Base-by-base conservation (phyloP, 1,140 invertebrate genomes). In the Ceratosolen solmsi region DNA sequence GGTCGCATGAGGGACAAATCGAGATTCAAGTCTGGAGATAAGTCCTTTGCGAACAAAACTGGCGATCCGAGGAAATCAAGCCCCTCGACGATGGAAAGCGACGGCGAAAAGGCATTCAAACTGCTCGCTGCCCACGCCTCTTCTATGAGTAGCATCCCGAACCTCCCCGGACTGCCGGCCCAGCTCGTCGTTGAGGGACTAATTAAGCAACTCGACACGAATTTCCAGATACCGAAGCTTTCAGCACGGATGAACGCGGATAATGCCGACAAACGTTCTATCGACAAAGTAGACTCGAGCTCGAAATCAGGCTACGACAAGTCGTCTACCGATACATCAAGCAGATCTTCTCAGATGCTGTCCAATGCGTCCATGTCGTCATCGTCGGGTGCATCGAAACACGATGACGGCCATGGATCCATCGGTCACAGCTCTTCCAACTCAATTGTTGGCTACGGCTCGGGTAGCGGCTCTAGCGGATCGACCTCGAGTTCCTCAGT, bases 141-240 rank as follows among this genome's bases (percentile, higher is more conserved):
- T 83, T 90, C 93, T 70, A 87, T 90, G 1, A 88, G 84, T 33
- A 56, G 30, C 46, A 13, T 91, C 2, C 91, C 93, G 1, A 93
- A 90, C 81, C 92, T 94, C 77, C 87, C 91, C 0, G 86, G 87
- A 11, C 82, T 92, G 30, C 88, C 91, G 7, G 87, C 92, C 0
- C 91, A 92, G 36, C 77, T 93, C 0, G 91, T 94, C 49, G 94
- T 96, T 83, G 95, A 96, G 86, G 95, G 95, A 22, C 89, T 96
- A 25, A 95, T 95, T 63, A 96, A 96, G 85, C 94, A 95, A 27
- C 88, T 96, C 13, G 95, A 96, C 86, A 96, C 95, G 1, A 96
- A 96, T 87, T 97, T 96, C 92, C 96, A 97, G 91, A 97, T 97
- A 86, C 96, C 96, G 0, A 97, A 97, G 90, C 87, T 96, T 73